phyloP scores from a whole-genome alignment of 2,113 vertebrate species.

The Poecilia latipinna region DNA sequence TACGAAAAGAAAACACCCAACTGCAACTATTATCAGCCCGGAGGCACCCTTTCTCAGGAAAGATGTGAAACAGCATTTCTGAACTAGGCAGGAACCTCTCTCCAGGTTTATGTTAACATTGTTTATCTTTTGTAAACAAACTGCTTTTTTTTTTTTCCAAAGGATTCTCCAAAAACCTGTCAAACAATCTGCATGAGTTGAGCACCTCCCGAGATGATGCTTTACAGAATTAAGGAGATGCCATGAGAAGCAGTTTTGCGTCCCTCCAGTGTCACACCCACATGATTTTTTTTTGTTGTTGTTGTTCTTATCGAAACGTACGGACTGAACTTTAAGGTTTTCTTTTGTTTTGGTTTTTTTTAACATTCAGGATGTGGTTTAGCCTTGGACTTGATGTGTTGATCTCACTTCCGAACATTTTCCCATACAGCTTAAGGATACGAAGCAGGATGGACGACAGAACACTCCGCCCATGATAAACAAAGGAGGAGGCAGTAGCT shows the following conservation, averaged over 20 bases:
- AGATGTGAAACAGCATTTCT: neutral
- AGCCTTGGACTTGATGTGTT: neutral
- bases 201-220: neutral
- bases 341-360: neutral
- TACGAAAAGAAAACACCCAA: neutral
- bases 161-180: conserved; percentile 4
- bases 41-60: neutral
- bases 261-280: neutral
- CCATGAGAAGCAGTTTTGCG: neutral
- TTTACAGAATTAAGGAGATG: neutral
- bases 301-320: neutral
- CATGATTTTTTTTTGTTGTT: neutral
- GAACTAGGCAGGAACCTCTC: neutral
- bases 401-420: conserved; percentile 54
- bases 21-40: neutral
- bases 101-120: neutral
- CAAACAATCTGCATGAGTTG: neutral
- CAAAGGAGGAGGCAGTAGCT: conserved; percentile 28
- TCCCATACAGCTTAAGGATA: conserved; percentile 39
- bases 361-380: conserved; percentile 15
- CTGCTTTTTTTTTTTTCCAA: conserved; percentile 18
- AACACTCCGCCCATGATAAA: conserved; percentile 31
- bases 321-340: neutral
- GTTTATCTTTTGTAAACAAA: conserved; percentile 4
- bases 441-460: conserved; percentile 10